Conservation (phyloP, 2,888 invertebrate species). For the Drosophila rubida region DNA sequence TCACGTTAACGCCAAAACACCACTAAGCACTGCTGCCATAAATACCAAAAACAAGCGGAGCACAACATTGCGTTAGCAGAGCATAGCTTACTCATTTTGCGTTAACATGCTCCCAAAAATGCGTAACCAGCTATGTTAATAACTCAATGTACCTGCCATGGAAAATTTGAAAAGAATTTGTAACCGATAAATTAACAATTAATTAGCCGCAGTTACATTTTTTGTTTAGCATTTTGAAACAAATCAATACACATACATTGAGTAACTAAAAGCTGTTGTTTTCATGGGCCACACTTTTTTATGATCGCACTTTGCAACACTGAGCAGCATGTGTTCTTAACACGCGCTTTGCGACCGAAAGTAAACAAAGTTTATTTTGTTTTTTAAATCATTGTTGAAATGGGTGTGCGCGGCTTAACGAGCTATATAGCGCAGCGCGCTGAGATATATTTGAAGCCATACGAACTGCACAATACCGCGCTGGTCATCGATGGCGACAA, state of each 20-base stretch:
- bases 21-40: background rate
- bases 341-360: slow-evolving; percentile 48
- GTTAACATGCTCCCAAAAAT: background rate
- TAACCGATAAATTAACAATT: background rate
- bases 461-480: slow-evolving; percentile 88
- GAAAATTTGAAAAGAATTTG: no score
- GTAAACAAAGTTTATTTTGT: slow-evolving; percentile 44
- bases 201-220: no score
- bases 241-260: no score
- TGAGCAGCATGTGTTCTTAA: slow-evolving; percentile 29
- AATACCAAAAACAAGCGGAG: slow-evolving; percentile 14
- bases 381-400: slow-evolving; percentile 75
- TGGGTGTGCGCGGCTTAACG: slow-evolving; percentile 95
- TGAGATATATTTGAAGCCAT: slow-evolving; percentile 87
- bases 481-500: slow-evolving; percentile 93
- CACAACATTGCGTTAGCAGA: slow-evolving; percentile 12
- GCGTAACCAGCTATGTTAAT: background rate
- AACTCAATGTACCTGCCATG: background rate
- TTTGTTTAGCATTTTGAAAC: no score
- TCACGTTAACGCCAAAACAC: background rate
- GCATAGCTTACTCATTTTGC: background rate
- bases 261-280: background rate
- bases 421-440: slow-evolving; percentile 90
- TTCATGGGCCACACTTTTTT: slow-evolving; percentile 26
- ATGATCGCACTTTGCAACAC: slow-evolving; percentile 17